These are phyloP conservation scores for Automeris io DNA, from an alignment of 2,888 invertebrate species.

Conservation along the genomic window DNA sequence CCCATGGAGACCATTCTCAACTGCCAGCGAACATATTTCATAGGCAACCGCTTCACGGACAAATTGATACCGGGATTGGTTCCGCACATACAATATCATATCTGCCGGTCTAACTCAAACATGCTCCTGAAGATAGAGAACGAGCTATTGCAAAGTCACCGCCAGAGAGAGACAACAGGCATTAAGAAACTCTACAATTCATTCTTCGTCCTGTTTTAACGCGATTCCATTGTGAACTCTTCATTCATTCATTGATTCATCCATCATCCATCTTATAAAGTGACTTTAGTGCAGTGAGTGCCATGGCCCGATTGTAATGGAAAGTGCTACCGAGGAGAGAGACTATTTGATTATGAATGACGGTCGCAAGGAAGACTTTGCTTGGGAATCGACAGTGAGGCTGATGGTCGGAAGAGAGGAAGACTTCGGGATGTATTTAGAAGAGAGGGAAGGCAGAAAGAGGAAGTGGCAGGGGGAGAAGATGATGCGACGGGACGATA, in stretches of 20 bases:
- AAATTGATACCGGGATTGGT: constrained; percentile 38
- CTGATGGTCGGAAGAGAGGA: constrained; percentile 51
- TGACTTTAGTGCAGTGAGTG: constrained; percentile 35
- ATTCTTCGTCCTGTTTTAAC: constrained; percentile 91
- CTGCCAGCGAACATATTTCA: constrained; percentile 41
- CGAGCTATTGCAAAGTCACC: constrained; percentile 86
- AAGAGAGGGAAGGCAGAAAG: constrained; percentile 60
- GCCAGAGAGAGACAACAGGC: constrained; percentile 89
- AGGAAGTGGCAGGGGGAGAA: constrained; percentile 64
- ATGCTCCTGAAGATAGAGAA: constrained; percentile 85
- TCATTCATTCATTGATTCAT: constrained; percentile 22
- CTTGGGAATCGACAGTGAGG: constrained; percentile 62
- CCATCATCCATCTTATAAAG: constrained; percentile 32
- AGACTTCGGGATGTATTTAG: constrained; percentile 62
- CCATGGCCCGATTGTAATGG: constrained; percentile 56
- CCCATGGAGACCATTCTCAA: constrained; percentile 51
- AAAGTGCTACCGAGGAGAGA: constrained; percentile 39
- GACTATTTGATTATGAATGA: constrained; percentile 59
- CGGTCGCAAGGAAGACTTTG: constrained; percentile 49
- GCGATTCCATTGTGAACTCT: constrained; percentile 29
- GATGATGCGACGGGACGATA: constrained; percentile 53
- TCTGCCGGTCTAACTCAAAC: constrained; percentile 58
- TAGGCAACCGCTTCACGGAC: constrained; percentile 47
- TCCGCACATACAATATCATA: constrained; percentile 51
- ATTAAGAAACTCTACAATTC: constrained; percentile 92